Conservation (phyloP, 2,888 invertebrate species). For the Diarsia brunnea region DNA sequence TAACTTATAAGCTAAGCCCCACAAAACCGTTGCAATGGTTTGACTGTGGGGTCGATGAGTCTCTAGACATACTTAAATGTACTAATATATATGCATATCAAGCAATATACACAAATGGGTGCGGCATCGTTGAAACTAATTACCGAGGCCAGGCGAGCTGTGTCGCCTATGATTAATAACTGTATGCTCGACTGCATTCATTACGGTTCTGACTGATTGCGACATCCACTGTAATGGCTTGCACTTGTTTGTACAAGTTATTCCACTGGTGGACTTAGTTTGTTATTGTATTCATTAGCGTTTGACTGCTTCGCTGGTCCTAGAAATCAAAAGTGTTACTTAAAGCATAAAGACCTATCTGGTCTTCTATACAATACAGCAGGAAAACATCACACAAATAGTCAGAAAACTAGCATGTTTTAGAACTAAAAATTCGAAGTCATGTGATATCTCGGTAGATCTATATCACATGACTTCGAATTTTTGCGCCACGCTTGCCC, state of each 20-base stretch:
- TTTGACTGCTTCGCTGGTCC: background rate
- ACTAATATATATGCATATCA: no score
- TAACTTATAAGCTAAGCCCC: no score
- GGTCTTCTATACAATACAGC: no score
- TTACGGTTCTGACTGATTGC: constrained; percentile 51
- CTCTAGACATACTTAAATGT: no score
- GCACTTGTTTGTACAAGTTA: constrained; percentile 42
- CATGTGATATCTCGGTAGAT: background rate
- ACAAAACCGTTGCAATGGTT: no score
- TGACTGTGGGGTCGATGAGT: no score
- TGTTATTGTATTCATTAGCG: background rate
- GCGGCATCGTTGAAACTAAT: constrained; percentile 50
- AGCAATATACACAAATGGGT: constrained; percentile 5
- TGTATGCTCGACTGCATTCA: constrained; percentile 55
- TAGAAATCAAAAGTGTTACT: background rate
- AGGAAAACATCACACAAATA: no score
- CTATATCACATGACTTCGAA: no score
- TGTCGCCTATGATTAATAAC: constrained; percentile 60
- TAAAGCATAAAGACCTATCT: background rate
- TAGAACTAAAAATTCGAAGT: background rate
- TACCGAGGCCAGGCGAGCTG: constrained; percentile 31
- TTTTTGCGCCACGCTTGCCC: no score
- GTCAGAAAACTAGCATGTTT: no score
- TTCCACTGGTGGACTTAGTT: constrained; percentile 8
- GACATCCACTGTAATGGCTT: constrained; percentile 42